Conservation (phyloP, 2,113 vertebrate species). For the Dryoscopus gambensis region DNA sequence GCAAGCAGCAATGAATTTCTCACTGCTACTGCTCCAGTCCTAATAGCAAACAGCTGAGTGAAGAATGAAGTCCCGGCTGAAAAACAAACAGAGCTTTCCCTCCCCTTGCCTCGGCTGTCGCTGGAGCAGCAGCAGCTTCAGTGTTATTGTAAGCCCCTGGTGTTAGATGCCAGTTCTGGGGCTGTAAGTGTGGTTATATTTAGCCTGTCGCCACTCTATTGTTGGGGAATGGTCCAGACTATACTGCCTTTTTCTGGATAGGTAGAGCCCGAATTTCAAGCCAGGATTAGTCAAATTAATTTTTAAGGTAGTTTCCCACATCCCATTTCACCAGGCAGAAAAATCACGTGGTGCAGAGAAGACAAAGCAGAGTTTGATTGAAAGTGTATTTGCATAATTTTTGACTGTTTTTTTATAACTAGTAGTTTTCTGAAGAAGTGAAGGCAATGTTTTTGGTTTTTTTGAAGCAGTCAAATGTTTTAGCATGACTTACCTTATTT, state of each 20-base stretch:
- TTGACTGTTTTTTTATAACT: background rate
- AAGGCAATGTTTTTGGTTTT: background rate
- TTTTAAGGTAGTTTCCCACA: background rate
- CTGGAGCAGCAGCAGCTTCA: constrained; percentile 7
- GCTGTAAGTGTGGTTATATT: background rate
- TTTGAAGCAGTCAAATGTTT: background rate
- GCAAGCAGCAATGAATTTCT: constrained; percentile 47
- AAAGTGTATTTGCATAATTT: background rate
- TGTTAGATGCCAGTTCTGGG: background rate
- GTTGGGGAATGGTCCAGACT: background rate
- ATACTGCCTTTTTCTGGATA: background rate
- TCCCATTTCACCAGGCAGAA: background rate
- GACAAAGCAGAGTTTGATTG: background rate
- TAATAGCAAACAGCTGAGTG: constrained; percentile 69
- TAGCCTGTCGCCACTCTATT: constrained; percentile 9
- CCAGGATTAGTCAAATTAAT: background rate
- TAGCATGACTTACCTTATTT: background rate
- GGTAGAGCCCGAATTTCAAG: background rate
- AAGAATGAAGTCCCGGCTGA: constrained; percentile 18
- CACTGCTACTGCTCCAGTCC: constrained; percentile 64
- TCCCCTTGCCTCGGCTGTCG: background rate
- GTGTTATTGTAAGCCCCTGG: constrained; percentile 13
- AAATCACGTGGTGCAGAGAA: background rate
- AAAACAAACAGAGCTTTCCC: constrained; percentile 27
- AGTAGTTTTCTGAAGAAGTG: background rate